Percentiles rank a stretch among this genome's conserved stretches.
Evolutionary conservation across 1,140 invertebrate species (phyloP).

Genomic region (Homalodisca vitripennis): DNA sequence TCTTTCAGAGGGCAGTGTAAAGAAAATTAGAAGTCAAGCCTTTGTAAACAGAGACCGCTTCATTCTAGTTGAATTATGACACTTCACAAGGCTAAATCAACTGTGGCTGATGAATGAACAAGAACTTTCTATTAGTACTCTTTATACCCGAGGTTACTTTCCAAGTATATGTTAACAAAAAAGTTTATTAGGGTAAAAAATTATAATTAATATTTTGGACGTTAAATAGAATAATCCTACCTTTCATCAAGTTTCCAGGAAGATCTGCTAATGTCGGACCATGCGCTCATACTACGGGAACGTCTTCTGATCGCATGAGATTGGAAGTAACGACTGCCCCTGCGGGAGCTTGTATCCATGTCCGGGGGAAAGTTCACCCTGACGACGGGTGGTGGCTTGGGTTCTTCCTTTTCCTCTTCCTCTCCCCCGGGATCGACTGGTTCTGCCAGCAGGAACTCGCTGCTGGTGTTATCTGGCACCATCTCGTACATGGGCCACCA

Average conservation of each 20-base stretch:
- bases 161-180: no score
- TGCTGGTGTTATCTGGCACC: constrained; percentile 27
- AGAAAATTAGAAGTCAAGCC: no score
- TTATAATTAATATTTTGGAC: not conserved
- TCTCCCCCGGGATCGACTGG: constrained; percentile 7
- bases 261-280: constrained; percentile 77
- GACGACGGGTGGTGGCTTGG: constrained; percentile 45
- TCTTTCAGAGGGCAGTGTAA: no score
- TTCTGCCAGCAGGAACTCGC: constrained; percentile 29
- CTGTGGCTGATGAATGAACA: no score
- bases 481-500: constrained; percentile 33
- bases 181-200: no score
- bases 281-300: constrained; percentile 76
- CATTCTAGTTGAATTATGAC: no score
- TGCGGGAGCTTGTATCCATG: constrained; percentile 57
- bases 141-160: no score
- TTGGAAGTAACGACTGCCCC: constrained; percentile 48
- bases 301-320: constrained; percentile 53
- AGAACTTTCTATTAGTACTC: no score
- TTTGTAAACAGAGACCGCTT: no score
- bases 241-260: constrained; percentile 79
- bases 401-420: constrained; percentile 24
- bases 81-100: no score
- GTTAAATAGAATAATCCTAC: constrained; percentile 49
- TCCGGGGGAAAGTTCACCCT: constrained; percentile 71